Evolutionary conservation across 2,113 vertebrate genomes (phyloP), one percentile per base, ranked within the genome.

Genomic region (Callipepla californica): DNA sequence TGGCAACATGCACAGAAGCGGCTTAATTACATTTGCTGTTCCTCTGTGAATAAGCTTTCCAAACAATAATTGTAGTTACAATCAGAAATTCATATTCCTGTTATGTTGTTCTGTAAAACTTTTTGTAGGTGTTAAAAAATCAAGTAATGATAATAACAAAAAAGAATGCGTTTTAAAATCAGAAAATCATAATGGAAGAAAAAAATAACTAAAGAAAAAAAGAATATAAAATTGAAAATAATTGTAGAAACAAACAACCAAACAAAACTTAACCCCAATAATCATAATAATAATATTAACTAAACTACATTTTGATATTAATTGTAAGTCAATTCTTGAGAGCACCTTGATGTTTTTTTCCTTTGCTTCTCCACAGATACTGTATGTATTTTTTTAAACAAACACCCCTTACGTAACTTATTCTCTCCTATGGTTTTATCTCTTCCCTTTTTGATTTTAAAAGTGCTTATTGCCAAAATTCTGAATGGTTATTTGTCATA

Each of bases 181-280:
- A 50, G 25, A 65, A 44, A 21, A 63, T 6, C 13, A 12, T 50
- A 55, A 42, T 36, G 13, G 16, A 26, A 57, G 63, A 62, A 61
- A 21, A n/a, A 81, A 68, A 59, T 15, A 34, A 81, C 45, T 7
- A 30, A 55, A 78, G 13, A 9, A 77, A 45, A 55, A 65, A 63
- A 15, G 1, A 58, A 61, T 10, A 40, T 4, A 23, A 75, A 81
- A 61, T 28, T 23, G 45, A 69, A 36, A 11, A 40, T 36, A 59
- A 34, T 34, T 22, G 34, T 34, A 34, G 34, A 32, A 59, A 59
- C 26, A 28, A 53, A 53, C 51, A 50, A 50, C 11, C 48, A 53
- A 59, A 59, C 7, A 45, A 63, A 38, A 1, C 0, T 1, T 53
- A 53, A 51, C 8, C 6, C 8, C 7, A 58, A 16, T 47, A 66